Conservation (phyloP, 2,888 invertebrate genomes). For the Andrena bucephala region DNA sequence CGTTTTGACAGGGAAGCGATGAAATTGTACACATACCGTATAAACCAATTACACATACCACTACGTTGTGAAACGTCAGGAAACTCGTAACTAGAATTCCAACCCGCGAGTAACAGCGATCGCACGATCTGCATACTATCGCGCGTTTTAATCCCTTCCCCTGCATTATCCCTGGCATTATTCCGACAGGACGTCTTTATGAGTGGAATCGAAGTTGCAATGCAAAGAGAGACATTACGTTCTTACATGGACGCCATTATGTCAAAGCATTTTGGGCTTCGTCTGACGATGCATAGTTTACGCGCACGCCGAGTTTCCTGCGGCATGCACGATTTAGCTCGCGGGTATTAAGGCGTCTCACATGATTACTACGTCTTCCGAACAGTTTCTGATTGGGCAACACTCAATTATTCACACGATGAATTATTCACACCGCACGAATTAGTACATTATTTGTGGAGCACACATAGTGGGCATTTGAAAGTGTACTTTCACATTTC, state of each 20-base stretch:
- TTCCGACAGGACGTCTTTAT: slow-evolving; percentile 43
- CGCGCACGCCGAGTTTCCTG: slow-evolving; percentile 33
- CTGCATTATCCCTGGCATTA: slow-evolving; percentile 54
- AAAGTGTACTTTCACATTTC: no score
- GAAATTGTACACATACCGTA: slow-evolving; percentile 48
- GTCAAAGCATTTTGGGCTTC: slow-evolving; percentile 38
- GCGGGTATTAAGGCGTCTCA: slow-evolving; percentile 39
- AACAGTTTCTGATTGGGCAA: background rate
- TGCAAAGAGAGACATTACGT: slow-evolving; percentile 48
- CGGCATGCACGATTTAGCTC: slow-evolving; percentile 51
- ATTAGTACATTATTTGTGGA: no score
- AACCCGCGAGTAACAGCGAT: slow-evolving; percentile 31
- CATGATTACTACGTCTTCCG: slow-evolving; percentile 24
- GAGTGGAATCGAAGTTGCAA: slow-evolving; percentile 52
- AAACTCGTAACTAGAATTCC: slow-evolving; percentile 59
- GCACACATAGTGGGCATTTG: no score
- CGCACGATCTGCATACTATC: slow-evolving; percentile 35
- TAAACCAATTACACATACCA: slow-evolving; percentile 32
- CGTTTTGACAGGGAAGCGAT: slow-evolving; percentile 27
- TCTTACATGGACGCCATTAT: slow-evolving; percentile 49
- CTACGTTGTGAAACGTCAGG: slow-evolving; percentile 43
- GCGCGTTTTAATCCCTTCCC: slow-evolving; percentile 58
- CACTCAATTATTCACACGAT: background rate
- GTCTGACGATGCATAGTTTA: slow-evolving; percentile 37
- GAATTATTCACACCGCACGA: background rate